phyloP scores from a whole-genome alignment of 2,888 invertebrate genomes.

The Mimumesa dahlbomi region DNA sequence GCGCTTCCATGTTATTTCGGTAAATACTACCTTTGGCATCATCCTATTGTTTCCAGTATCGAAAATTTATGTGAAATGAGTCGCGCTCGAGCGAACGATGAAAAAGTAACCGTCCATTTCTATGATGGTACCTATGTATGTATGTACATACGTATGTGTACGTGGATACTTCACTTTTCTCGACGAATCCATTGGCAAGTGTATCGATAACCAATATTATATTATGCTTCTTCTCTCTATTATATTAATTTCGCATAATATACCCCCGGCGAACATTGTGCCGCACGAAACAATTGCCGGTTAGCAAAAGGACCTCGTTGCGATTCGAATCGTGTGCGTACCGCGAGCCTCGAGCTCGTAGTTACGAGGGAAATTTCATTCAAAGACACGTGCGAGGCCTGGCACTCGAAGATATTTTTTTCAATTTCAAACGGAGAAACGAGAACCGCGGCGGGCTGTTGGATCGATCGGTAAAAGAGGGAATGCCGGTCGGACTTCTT shows the following conservation, averaged over 20 bases:
- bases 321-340: not conserved
- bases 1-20: slow-evolving; percentile 36
- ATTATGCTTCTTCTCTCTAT: slow-evolving; percentile 17
- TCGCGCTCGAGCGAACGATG: slow-evolving; percentile 6
- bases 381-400: not conserved
- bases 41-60: slow-evolving; percentile 38
- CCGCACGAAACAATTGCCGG: slow-evolving; percentile 14
- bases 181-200: slow-evolving; percentile 10
- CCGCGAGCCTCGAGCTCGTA: no score
- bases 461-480: slow-evolving; percentile 47
- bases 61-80: slow-evolving; percentile 45
- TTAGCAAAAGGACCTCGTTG: not conserved
- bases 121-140: not conserved
- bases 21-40: slow-evolving; percentile 37
- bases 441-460: slow-evolving; percentile 2
- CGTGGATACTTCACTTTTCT: slow-evolving; percentile 1
- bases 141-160: no score
- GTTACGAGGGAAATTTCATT: not conserved
- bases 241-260: not conserved
- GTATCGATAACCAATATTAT: slow-evolving; percentile 27
- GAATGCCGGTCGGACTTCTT: not conserved
- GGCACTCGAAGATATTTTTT: no score
- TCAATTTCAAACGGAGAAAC: slow-evolving; percentile 1
- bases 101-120: slow-evolving; percentile 31
- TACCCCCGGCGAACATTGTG: not conserved